Conservation (phyloP, 2,113 vertebrate genomes). For the Eolophus roseicapilla region DNA sequence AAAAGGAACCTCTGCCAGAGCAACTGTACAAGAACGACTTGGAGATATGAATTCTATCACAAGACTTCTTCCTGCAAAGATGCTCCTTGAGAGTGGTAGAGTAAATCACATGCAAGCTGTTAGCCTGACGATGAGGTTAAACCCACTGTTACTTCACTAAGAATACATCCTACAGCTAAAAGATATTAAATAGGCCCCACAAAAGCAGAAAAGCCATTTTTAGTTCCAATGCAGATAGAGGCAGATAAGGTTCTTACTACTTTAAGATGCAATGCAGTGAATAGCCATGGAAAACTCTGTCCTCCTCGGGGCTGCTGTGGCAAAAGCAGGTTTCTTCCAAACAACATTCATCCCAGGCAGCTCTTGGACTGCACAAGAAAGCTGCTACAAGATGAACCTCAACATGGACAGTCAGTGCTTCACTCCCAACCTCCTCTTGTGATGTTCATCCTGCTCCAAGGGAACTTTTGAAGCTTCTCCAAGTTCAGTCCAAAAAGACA, state of each 20-base stretch:
- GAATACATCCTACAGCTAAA: neutral
- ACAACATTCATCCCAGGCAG: neutral
- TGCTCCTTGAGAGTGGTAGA: neutral
- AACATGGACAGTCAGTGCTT: neutral
- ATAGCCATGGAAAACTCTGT: neutral
- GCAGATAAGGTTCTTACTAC: neutral
- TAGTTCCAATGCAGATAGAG: neutral
- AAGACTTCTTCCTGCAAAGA: neutral
- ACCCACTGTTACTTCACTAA: neutral
- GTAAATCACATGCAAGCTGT: neutral
- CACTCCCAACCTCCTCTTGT: neutral
- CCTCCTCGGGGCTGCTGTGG: neutral
- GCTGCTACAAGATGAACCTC: neutral
- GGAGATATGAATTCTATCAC: neutral
- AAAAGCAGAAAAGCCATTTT: neutral
- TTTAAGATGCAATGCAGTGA: neutral
- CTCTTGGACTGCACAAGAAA: neutral
- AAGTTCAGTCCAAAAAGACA: neutral
- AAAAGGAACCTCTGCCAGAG: neutral
- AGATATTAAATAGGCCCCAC: neutral
- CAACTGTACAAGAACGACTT: neutral
- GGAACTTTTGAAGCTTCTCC: neutral
- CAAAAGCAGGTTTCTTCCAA: neutral
- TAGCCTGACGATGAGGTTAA: neutral
- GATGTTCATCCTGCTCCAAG: neutral